Percentiles rank a stretch among this genome's conserved stretches.
These are phyloP conservation scores for Beroe forskalii DNA, from an alignment of 37 sponge, comb jelly and placozoan genomes.

Conservation along the genomic window DNA sequence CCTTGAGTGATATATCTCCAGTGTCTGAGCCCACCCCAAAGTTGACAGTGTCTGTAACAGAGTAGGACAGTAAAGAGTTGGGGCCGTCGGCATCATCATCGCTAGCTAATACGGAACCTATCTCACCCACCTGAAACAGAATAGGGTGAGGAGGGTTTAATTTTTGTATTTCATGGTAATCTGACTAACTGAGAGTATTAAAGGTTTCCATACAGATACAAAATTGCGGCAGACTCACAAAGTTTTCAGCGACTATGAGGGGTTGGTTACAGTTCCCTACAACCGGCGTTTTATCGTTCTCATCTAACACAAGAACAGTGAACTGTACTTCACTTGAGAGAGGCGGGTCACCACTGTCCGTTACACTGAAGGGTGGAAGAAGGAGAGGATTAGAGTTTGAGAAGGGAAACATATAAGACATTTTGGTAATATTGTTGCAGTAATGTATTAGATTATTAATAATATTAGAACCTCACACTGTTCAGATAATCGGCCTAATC, in stretches of 20 bases:
- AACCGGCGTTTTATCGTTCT: slow-evolving; percentile 10
- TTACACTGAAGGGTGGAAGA: neutral
- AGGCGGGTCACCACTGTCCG: neutral
- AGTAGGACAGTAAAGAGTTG: neutral
- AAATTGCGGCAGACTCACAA: slow-evolving; percentile 2
- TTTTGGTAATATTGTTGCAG: too few relatives aligned
- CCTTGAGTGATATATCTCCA: neutral
- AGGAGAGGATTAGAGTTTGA: neutral
- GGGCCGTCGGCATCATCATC: neutral
- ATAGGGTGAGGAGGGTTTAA: too few relatives aligned
- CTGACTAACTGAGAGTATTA: neutral
- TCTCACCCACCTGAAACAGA: neutral
- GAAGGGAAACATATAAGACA: too few relatives aligned
- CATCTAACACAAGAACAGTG: neutral
- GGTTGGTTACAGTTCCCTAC: neutral
- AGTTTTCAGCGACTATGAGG: neutral
- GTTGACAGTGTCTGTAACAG: neutral
- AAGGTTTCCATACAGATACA: neutral
- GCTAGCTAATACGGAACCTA: neutral
- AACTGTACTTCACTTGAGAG: slow-evolving; percentile 45
- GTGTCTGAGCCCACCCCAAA: neutral
- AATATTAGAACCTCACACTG: too few relatives aligned
- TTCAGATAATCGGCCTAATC: too few relatives aligned
- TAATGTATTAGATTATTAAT: too few relatives aligned
- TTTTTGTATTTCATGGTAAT: neutral